Evolutionary conservation across 2,113 vertebrate genomes (phyloP).

Genomic region (Nesospiza acunhae): DNA sequence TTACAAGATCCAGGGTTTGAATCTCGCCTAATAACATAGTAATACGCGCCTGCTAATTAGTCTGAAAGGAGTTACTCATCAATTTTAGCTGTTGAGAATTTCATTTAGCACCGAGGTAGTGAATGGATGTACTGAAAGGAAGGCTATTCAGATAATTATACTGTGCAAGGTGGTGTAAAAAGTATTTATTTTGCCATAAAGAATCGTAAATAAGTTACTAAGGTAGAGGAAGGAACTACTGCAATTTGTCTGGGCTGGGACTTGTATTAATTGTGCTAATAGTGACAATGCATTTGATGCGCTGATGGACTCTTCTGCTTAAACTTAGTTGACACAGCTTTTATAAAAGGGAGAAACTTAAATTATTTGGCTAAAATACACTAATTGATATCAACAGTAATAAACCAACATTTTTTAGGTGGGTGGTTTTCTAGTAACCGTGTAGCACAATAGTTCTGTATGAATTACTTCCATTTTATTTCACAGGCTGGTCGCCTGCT

Average conservation of each 20-base stretch:
- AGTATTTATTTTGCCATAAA: background rate
- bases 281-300: background rate
- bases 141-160: background rate
- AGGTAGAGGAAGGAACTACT: too few species aligned
- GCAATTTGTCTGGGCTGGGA: background rate
- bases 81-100: background rate
- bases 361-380: background rate
- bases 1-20: background rate
- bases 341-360: background rate
- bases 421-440: background rate
- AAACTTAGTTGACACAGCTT: background rate
- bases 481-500: conserved; percentile 89
- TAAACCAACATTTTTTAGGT: background rate
- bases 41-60: background rate
- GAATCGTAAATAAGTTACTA: background rate
- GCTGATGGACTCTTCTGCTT: background rate
- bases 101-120: background rate
- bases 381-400: background rate
- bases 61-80: background rate
- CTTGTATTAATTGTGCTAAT: background rate
- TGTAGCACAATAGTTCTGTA: background rate
- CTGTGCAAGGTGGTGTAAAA: background rate
- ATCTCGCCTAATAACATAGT: accelerated
- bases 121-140: background rate
- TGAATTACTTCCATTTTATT: background rate